phyloP scores from a whole-genome alignment of 2,888 invertebrate species.

The Hydraecia micacea region DNA sequence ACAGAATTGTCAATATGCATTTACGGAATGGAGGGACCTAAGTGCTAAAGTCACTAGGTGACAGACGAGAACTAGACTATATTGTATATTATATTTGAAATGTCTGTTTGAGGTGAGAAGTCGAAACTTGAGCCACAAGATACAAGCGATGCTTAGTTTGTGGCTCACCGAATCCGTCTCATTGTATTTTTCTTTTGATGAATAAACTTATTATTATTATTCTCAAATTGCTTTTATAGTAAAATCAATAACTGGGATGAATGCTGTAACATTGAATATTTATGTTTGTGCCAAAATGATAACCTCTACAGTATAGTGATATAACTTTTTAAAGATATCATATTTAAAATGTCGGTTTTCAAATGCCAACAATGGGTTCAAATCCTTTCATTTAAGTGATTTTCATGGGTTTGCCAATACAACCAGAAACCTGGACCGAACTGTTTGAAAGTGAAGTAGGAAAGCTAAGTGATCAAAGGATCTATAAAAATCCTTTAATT shows the following conservation, averaged over 20 bases:
- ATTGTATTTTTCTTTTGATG: too few relatives aligned
- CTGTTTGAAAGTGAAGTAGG: background rate
- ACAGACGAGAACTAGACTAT: background rate
- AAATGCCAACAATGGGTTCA: background rate
- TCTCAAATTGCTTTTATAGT: background rate
- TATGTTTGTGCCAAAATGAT: too few relatives aligned
- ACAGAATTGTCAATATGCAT: constrained; percentile 49
- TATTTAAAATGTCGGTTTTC: background rate
- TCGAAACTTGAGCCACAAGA: background rate
- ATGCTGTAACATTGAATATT: background rate
- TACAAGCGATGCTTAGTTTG: too few relatives aligned
- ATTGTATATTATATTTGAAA: background rate
- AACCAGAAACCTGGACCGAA: background rate
- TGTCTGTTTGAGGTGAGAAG: background rate
- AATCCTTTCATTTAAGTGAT: background rate
- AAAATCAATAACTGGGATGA: background rate
- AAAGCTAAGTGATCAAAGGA: background rate
- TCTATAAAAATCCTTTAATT: background rate
- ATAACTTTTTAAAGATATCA: background rate
- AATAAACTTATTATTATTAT: background rate
- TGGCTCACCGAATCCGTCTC: too few relatives aligned
- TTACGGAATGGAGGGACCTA: constrained; percentile 21
- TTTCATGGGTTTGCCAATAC: background rate
- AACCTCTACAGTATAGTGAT: background rate
- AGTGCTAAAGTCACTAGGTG: constrained; percentile 30